These are phyloP conservation scores for Zygaena filipendulae DNA, from an alignment of 2,888 invertebrate genomes.

Conservation along the genomic window DNA sequence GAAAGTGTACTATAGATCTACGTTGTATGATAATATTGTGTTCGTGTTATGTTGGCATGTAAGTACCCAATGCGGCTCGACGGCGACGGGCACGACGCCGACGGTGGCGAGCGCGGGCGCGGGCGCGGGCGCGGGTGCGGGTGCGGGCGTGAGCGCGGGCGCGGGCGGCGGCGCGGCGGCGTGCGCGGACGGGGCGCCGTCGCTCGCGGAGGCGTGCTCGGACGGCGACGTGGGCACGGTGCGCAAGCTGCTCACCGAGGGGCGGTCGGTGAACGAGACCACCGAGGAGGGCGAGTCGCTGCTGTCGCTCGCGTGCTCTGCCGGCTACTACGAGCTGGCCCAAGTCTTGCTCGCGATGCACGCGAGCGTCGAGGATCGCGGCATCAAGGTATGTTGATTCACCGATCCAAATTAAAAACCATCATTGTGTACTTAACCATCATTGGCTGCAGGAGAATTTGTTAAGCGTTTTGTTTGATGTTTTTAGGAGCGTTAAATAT, in stretches of 20 bases:
- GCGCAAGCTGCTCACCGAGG: conserved; percentile 90
- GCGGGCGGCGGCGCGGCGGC: conserved; percentile 58
- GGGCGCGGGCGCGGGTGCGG: conserved; percentile 26
- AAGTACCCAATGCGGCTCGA: conserved; percentile 57
- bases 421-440: too few species aligned
- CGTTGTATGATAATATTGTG: not conserved
- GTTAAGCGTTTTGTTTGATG: too few species aligned
- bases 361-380: conserved; percentile 97
- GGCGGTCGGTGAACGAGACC: conserved; percentile 94
- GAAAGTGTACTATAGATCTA: not conserved
- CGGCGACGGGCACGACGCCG: conserved; percentile 47
- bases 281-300: conserved; percentile 98
- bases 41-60: not conserved
- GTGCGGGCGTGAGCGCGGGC: conserved; percentile 71
- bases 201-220: conserved; percentile 92
- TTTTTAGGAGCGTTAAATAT: too few species aligned
- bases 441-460: too few species aligned
- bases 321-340: conserved; percentile 96
- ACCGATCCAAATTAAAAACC: too few species aligned
- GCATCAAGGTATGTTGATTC: conserved; percentile 77
- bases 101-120: too few species aligned
- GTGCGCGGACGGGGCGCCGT: conserved; percentile 71
- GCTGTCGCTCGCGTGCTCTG: conserved; percentile 95
- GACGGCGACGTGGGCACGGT: conserved; percentile 96
- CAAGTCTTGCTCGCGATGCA: conserved; percentile 97